A percentile compares a stretch with the other conserved stretches of the same genome.
Evolutionary conservation across 2,797 vertebrate species (phyloP).

Genomic region (Anisognathus igniventris): DNA sequence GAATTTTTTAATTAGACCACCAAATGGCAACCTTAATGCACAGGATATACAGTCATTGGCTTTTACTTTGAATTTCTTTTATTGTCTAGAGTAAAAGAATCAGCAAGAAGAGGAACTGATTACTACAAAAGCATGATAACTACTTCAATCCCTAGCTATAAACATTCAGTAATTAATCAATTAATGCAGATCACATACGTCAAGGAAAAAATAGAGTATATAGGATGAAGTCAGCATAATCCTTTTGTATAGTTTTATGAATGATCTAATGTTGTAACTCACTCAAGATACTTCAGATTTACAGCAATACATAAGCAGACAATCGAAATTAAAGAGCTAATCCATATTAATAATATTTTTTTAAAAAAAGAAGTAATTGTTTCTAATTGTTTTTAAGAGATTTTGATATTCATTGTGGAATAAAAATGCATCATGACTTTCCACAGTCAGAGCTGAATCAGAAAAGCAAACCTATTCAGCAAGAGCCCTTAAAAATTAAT

Average conservation of each 20-base stretch:
- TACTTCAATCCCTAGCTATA: constrained; percentile 60
- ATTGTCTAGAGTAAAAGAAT: constrained; percentile 29
- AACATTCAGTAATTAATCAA: constrained; percentile 69
- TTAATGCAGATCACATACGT: constrained; percentile 47
- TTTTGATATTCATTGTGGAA: neutral
- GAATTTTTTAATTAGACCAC: constrained; percentile 70
- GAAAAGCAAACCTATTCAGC: neutral
- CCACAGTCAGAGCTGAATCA: neutral
- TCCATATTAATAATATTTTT: neutral
- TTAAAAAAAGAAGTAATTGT: neutral
- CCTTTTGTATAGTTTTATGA: neutral
- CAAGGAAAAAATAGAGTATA: constrained; percentile 28
- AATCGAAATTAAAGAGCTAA: neutral
- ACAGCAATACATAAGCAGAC: neutral
- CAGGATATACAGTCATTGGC: constrained; percentile 54
- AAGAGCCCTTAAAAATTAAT: neutral
- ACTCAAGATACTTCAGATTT: neutral
- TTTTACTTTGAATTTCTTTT: constrained; percentile 67
- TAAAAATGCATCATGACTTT: neutral
- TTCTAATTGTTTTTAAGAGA: neutral
- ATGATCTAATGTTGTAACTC: neutral
- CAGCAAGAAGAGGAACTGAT: constrained; percentile 25
- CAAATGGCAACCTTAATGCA: constrained; percentile 61
- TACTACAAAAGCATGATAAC: constrained; percentile 48
- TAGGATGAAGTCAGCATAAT: constrained; percentile 57